A percentile compares a stretch with the other conserved stretches of the same genome.
Evolutionary conservation across 2,113 vertebrate genomes (phyloP).

Genomic region (Callopanchax toddi): DNA sequence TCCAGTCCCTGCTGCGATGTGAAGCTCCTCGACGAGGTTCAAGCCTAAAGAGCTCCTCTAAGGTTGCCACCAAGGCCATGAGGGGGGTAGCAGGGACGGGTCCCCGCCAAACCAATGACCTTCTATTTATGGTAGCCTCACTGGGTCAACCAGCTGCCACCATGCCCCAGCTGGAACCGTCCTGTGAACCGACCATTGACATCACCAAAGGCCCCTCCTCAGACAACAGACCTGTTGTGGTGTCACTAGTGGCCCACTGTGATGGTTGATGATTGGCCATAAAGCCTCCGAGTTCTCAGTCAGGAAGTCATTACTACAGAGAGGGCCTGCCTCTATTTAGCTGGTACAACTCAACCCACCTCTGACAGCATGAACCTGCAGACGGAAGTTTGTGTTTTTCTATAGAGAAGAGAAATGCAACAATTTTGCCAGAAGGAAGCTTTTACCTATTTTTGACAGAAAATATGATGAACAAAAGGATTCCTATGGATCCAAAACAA

Average conservation of each 20-base stretch:
- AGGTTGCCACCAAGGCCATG: slow-evolving; percentile 56
- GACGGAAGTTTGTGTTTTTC: slow-evolving; percentile 12
- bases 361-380: slow-evolving; percentile 16
- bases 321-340: not conserved
- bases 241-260: slow-evolving; percentile 64
- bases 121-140: slow-evolving; percentile 71
- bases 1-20: slow-evolving; percentile 76
- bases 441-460: slow-evolving; percentile 7
- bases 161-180: slow-evolving; percentile 41
- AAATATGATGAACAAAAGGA: slow-evolving; percentile 7
- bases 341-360: not conserved
- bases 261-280: slow-evolving; percentile 41
- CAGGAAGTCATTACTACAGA: slow-evolving; percentile 20
- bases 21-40: slow-evolving; percentile 50
- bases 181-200: slow-evolving; percentile 35
- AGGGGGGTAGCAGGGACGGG: slow-evolving; percentile 22
- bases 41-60: slow-evolving; percentile 72
- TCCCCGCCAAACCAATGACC: slow-evolving; percentile 36
- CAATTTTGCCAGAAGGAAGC: not conserved
- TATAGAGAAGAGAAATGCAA: slow-evolving; percentile 1
- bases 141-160: slow-evolving; percentile 37
- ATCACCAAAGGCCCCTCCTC: slow-evolving; percentile 43
- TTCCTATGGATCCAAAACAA: not conserved
- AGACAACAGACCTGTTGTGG: slow-evolving; percentile 32
- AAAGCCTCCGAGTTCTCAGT: slow-evolving; percentile 6